Evolutionary conservation across 2,888 invertebrate species (phyloP), one percentile per base, ranked within the genome.

Genomic region (Parnassius glacialis): DNA sequence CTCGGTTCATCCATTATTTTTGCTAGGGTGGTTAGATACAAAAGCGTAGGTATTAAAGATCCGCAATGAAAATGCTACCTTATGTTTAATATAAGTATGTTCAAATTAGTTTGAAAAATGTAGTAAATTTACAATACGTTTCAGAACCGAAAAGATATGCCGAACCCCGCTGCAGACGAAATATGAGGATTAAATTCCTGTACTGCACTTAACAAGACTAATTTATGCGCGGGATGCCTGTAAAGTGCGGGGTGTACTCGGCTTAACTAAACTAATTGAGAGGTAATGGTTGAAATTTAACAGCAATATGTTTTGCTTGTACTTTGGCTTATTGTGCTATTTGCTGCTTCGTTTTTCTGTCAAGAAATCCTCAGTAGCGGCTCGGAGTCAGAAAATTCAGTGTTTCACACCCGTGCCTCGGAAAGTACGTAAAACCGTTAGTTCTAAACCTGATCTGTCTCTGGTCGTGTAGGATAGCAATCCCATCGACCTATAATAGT

Each of bases 111-210:
- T 77, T 76, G 79, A 12, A 48, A 48, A 13, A 60, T 13, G 45
- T 56, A 51, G 67, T 75, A 70, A 76, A 78, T 9, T 72, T 75
- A 73, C 75, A 75, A 25, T 84, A 82, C 79, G 83, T 84, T 85
- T 79, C 77, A 79, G 80, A 84, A 79, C 82, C 85, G 81, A 83
- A 88, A 86, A 90, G 89, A 90, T 87, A 85, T 86, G 83, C 86
- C 84, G 83, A 87, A 84, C 83, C 80, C 75, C 77, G 72, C 77
- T 74, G 84, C 85, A 89, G 87, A 85, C 88, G 90, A 90, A 90
- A 90, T 90, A 91, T 90, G 89, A 87, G 90, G 88, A 90, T 90
- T 90, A 90, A 90, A 91, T 89, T 91, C 89, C 87, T 84, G 87
- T 83, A 87, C 83, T 87, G 88, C 88, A 88, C 85, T 90, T 90